phyloP scores from a whole-genome alignment of 2,113 vertebrate genomes.

The Colossoma macropomum region DNA sequence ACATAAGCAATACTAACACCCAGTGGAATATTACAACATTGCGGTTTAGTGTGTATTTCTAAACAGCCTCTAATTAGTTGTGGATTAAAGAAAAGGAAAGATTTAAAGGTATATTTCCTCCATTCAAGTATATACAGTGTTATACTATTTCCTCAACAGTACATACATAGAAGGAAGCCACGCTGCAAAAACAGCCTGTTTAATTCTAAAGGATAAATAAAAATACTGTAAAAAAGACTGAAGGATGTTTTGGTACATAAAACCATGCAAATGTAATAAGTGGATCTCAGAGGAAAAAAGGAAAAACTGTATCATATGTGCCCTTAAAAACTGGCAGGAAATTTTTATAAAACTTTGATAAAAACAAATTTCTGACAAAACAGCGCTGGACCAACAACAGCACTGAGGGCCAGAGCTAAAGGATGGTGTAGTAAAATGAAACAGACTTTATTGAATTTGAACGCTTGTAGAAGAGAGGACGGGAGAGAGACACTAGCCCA shows the following conservation, averaged over 20 bases:
- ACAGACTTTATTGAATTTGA: constrained; percentile 84
- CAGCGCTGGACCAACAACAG: neutral
- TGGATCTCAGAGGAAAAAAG: too few species aligned
- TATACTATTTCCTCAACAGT: too few species aligned
- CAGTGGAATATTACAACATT: neutral
- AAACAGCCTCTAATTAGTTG: constrained; percentile 19
- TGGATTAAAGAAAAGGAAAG: constrained; percentile 61
- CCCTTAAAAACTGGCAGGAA: too few species aligned
- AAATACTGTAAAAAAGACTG: too few species aligned
- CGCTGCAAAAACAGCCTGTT: too few species aligned
- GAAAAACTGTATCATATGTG: too few species aligned
- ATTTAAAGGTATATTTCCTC: too few species aligned
- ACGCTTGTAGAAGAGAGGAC: constrained; percentile 73
- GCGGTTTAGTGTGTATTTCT: neutral
- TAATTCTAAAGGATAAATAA: too few species aligned
- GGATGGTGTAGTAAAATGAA: constrained; percentile 67
- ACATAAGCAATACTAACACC: constrained; percentile 12
- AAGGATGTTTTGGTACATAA: too few species aligned
- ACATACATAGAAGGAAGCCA: too few species aligned
- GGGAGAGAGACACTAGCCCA: constrained; percentile 77
- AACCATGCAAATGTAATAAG: too few species aligned
- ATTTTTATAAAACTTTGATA: constrained; percentile 38
- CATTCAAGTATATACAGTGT: too few species aligned
- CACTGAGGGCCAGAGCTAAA: constrained; percentile 25
- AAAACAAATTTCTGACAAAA: constrained; percentile 28